Base-by-base conservation (phyloP, 2,113 vertebrate genomes). In the Perca fluviatilis region DNA sequence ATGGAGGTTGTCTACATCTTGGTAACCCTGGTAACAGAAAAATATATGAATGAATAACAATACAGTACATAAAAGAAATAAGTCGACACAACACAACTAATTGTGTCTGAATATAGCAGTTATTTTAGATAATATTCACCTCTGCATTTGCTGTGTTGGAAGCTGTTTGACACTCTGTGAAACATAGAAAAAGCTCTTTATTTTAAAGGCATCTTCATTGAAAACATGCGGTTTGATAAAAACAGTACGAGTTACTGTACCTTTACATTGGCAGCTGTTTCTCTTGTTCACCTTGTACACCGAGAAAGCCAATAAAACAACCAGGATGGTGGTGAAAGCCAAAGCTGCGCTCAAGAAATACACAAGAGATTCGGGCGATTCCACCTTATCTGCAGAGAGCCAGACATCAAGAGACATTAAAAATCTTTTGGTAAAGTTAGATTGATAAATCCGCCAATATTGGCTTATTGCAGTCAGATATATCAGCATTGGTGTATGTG, bases 321-420 rank as follows among this genome's bases (percentile, higher is more conserved):
- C 60, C 16, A 89, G 2, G 25, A 79, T 19, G 0, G 18, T 58
- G 69, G 53, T 56, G 27, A 91, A 56, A 5, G 11, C 25, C 67
- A 87, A 57, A 4, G 77, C 83, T 62, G 27, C 87, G 25, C 70
- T 79, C 60, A 87, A 23, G n/a, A 77, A 4, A 56, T 64, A 33
- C 50, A 85, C 33, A 27, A 68, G 50, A 33, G 21, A 30, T 50
- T 11, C 7, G 0, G 5, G 30, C 40, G 9, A 19, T 13, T 53
- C 9, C 0, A 1, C 6, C 40, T 54, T 5, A 12, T 46, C 73
- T 85, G 46, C 4, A 60, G 33, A 63, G 1, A 75, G 66, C 3
- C 50, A 73, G 16, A 43, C 15, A 67, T n/a, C 10, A 30, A 2
- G 13, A 61, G 30, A 23, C 3, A 6, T 47, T 27, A 18, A 1